These are phyloP conservation scores for Nerophis lumbriciformis DNA, from an alignment of 2,113 vertebrate genomes.

Conservation along the genomic window DNA sequence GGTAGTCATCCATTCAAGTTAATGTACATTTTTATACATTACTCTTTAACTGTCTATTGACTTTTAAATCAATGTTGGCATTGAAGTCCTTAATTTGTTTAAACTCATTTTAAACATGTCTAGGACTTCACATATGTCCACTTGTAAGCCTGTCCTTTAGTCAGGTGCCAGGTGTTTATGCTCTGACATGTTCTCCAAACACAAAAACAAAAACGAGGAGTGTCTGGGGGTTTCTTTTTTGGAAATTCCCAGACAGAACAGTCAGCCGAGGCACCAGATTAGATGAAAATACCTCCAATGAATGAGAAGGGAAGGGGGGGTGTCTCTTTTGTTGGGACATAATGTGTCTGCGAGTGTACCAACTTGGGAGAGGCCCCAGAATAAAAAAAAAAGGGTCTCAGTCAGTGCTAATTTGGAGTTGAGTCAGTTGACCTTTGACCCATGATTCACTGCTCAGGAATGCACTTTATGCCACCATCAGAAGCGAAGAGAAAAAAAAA, in stretches of 20 bases:
- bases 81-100: neutral
- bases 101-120: neutral
- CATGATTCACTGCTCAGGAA: conserved; percentile 68
- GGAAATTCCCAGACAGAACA: conserved; percentile 52
- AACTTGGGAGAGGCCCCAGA: conserved; percentile 50
- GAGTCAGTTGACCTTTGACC: conserved; percentile 60
- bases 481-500: conserved; percentile 17
- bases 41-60: too few relatives aligned
- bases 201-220: conserved; percentile 29
- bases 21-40: too few relatives aligned
- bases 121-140: conserved; percentile 31
- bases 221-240: conserved; percentile 31
- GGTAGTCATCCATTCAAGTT: neutral
- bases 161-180: conserved; percentile 48
- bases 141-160: conserved; percentile 36
- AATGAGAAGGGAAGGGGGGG: conserved; percentile 21
- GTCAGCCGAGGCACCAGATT: conserved; percentile 33
- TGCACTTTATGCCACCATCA: conserved; percentile 59
- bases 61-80: neutral
- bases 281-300: conserved; percentile 32
- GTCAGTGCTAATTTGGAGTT: conserved; percentile 49
- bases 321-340: conserved; percentile 25
- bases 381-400: conserved; percentile 49
- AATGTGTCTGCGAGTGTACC: conserved; percentile 33
- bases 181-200: conserved; percentile 43